Evolutionary conservation across 2,797 vertebrate species (phyloP).

Genomic region (Hyperoplus immaculatus): DNA sequence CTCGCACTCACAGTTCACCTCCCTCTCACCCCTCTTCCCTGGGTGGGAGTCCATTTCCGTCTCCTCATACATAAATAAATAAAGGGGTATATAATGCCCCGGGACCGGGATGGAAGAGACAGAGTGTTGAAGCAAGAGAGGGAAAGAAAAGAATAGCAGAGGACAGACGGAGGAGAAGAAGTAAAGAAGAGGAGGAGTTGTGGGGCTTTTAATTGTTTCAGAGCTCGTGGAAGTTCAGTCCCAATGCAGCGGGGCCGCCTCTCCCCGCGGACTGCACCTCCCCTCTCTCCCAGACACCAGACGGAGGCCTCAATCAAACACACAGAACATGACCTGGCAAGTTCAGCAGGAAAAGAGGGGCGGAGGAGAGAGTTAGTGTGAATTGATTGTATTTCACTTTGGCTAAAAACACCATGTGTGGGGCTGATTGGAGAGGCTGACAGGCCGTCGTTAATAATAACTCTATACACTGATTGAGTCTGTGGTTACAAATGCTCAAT

Average conservation of each 20-base stretch:
- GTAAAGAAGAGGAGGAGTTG: constrained; percentile 23
- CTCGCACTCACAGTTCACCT: constrained; percentile 72
- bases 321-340: constrained; percentile 76
- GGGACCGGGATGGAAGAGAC: constrained; percentile 73
- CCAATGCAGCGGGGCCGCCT: constrained; percentile 50
- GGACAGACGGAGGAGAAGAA: constrained; percentile 54
- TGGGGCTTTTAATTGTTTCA: constrained; percentile 79
- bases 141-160: constrained; percentile 60
- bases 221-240: constrained; percentile 71
- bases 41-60: constrained; percentile 83
- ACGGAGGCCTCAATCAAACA: constrained; percentile 79
- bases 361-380: constrained; percentile 72
- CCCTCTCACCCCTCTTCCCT: constrained; percentile 77
- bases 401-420: constrained; percentile 71
- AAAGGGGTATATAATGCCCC: constrained; percentile 76
- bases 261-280: constrained; percentile 65
- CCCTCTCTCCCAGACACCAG: constrained; percentile 67
- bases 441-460: constrained; percentile 47
- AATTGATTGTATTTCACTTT: constrained; percentile 81
- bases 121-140: constrained; percentile 57
- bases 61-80: constrained; percentile 86
- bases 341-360: constrained; percentile 76
- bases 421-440: constrained; percentile 59
- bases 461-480: constrained; percentile 26
- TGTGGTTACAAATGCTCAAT: constrained; percentile 16